Base-by-base conservation (phyloP, 2,888 invertebrate genomes). In the Lasioglossum malachurum region DNA sequence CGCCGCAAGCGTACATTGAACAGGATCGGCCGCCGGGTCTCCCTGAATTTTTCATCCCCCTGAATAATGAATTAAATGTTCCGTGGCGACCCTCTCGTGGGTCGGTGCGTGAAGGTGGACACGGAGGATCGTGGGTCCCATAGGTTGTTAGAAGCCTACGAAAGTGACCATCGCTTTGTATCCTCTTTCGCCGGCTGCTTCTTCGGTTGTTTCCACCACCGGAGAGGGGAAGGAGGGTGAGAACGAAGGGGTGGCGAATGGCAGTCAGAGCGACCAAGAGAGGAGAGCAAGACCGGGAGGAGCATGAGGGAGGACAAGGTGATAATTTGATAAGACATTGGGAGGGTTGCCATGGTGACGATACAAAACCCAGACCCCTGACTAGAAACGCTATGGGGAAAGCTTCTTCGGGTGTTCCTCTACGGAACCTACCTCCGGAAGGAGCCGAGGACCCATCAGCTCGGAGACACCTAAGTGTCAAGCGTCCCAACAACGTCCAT, bases 291-390 rank as follows among this genome's bases (percentile, higher is more conserved):
- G 88, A 86, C 87, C 64, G 82, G 92, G 88, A 86, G 92, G 90
- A 87, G 88, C 86, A 82, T 80, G 88, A 80, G 86, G 86, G 88
- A 91, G 93, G 94, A 94, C 93, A 93, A 95, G 95, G 95, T 95
- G 95, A 95, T 95, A 95, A 95, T 95, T 95, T 95, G 95, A 95
- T 95, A 95, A 95, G 95, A 95, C 95, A 94, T 95, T 89, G 93
- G 93, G 93, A 93, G 95, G 92, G 95, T 95, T 95, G 92, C 95
- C 93, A 95, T 95, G 95, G 94, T 89, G 89, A 95, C 95, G 93
- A 93, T 94, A 94, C 94, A 93, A 93, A 93, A 93, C 91, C 93
- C 93, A 92, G 93, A 93, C 90, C 90, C 88, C 87, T 89, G 84
- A 86, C 87, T 85, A 86, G 90, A 31, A 88, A 84, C 86, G 85